Base-by-base conservation (phyloP, 2,113 vertebrate genomes). In the Esox niger region DNA sequence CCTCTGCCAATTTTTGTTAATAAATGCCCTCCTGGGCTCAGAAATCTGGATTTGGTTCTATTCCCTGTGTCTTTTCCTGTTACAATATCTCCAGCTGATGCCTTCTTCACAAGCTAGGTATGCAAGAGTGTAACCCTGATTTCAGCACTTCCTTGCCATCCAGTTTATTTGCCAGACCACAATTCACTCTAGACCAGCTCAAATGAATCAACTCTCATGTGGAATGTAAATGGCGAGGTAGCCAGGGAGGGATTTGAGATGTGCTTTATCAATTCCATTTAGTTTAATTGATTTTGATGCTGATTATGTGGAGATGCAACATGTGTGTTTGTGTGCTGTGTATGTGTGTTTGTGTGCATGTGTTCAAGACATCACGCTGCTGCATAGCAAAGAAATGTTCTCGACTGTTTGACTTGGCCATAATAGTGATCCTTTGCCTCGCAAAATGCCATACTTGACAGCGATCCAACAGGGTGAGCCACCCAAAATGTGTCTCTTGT, bases 81-180 rank as follows among this genome's bases (percentile, higher is more conserved):
- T n/a, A n/a, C n/a, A n/a, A n/a, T n/a, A n/a, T n/a, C n/a, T n/a
- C n/a, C 27, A 43, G 4, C 13, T 43, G 15, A 43, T 4, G 38
- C 38, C 38, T 43, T 43, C 13, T 17, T 43, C 31, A 4, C 27
- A 31, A 29, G 17, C 15, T 20, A 59, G 30, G 33, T 8, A 59
- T 15, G 21, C 26, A n/a, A 60, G 52, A 23, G 31, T 33, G 31
- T 27, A 62, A 62, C 62, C 27, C 13, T 30, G 26, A 57, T 9
- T 47, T 26, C 35, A 69, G 52, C 56, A 7, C 54, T 76, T 76
- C 64, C 70, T 81, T 72, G 73, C 70, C 1, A 30, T 71, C 56
- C 62, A 27, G 30, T 10, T 8, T 3, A 56, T 52, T 33, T 69
- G 62, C 66, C 69, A 81, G 64, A 67, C 62, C 68, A 54, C 64